Base-by-base conservation (phyloP, 2,113 vertebrate species). In the Formicarius rufipectus region DNA sequence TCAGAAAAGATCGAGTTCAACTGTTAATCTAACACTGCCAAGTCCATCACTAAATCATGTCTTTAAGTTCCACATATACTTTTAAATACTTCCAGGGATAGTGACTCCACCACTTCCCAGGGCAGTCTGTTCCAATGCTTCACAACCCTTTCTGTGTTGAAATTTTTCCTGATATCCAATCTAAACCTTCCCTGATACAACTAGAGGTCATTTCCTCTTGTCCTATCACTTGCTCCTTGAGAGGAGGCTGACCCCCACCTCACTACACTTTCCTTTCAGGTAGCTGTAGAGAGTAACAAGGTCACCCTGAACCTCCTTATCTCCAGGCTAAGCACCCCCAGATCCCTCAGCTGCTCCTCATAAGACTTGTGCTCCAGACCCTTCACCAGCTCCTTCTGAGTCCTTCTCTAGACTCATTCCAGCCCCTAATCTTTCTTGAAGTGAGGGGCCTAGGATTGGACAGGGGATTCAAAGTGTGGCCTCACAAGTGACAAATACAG, bases 241-340 rank as follows among this genome's bases (percentile, higher is more conserved):
- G 31, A 50, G 31, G 17, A 56, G 21, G 17, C 42, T 31, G 35
- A 50, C 18, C 6, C 24, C 35, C 4, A 18, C 58, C 17, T 11
- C 2, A 14, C 44, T 35, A 14, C 49, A 47, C 8, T 14, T 17
- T 17, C 17, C 25, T 56, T 49, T 56, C 21, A 56, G 31, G 31
- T 13, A 56, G 2, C 5, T 49, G 42, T 27, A 42, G 30, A n/a
- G 25, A 14, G 25, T 3, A 2, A 0, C 12, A 42, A 42, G 12
- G 9, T 23, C 4, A 1, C 35, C 17, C 24, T 9, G 6, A 35
- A 21, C 21, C 50, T 37, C 42, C 31, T 64, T 42, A 56, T 22
- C 58, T 73, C 35, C 14, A 66, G 31, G 18, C 9, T 75, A 1
- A 75, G 49, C 15, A 85, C 1, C 6, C 6, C 5, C 50, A 75